phyloP scores from a whole-genome alignment of 1,140 invertebrate species.

The Drosophila ficusphila region DNA sequence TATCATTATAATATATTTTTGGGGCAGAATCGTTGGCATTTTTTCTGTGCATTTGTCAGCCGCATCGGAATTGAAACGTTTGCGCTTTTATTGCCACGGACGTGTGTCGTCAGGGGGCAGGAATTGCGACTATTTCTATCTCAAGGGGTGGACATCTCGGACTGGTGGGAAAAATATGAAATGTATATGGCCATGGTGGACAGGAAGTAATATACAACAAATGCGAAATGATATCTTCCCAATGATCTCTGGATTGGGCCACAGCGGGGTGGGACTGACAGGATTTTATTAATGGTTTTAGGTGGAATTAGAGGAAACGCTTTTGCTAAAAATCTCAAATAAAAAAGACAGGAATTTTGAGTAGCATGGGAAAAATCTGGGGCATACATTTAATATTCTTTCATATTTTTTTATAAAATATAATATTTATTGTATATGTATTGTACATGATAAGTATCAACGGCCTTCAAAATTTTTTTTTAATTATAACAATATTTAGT shows the following conservation, averaged over 20 bases:
- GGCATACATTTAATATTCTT: too few species aligned
- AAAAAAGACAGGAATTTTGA: background rate
- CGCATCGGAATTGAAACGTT: slow-evolving; percentile 83
- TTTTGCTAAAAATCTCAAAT: background rate
- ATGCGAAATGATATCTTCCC: slow-evolving; percentile 56
- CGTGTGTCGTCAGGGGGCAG: slow-evolving; percentile 58
- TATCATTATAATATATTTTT: slow-evolving; percentile 75
- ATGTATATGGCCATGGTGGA: slow-evolving; percentile 47
- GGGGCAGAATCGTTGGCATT: slow-evolving; percentile 64
- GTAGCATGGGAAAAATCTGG: too few species aligned
- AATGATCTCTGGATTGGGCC: slow-evolving; percentile 24
- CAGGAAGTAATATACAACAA: slow-evolving; percentile 76
- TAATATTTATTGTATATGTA: too few species aligned
- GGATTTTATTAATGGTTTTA: background rate
- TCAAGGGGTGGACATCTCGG: slow-evolving; percentile 18
- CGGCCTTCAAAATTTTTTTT: too few species aligned
- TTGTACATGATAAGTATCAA: too few species aligned
- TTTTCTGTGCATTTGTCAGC: slow-evolving; percentile 80
- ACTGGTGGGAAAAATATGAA: slow-evolving; percentile 72
- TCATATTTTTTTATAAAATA: too few species aligned
- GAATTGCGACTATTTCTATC: background rate
- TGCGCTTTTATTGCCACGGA: slow-evolving; percentile 75
- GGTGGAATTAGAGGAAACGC: background rate
- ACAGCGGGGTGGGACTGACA: background rate
- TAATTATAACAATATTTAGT: too few species aligned